These are phyloP conservation scores for Dendronephthya gigantea DNA, from an alignment of 64 coral and sea anemone species.

Conservation along the genomic window DNA sequence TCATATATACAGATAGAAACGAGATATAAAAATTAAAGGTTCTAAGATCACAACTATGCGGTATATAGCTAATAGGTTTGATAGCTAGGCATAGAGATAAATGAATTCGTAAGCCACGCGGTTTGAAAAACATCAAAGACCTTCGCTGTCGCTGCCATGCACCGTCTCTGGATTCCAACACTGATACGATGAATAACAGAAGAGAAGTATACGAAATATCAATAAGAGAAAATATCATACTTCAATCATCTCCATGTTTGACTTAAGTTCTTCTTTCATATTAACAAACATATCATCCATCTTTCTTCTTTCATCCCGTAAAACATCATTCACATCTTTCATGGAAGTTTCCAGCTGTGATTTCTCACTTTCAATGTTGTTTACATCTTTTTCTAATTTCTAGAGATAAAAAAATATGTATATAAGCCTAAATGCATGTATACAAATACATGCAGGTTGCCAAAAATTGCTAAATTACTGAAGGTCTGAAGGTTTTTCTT, in stretches of 20 bases:
- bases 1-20: too few species aligned
- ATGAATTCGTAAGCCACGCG: too few species aligned
- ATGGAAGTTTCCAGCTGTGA: not conserved
- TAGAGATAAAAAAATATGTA: not conserved
- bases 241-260: not conserved
- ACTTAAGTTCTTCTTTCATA: conserved; percentile 10
- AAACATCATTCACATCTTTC: conserved; percentile 11
- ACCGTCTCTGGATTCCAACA: too few species aligned
- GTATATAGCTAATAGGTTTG: too few species aligned
- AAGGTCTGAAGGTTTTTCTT: too few species aligned
- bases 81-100: too few species aligned
- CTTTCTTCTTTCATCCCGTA: not conserved
- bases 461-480: not conserved
- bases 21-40: too few species aligned
- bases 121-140: too few species aligned
- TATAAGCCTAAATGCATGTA: too few species aligned
- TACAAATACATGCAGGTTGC: not conserved
- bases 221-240: not conserved
- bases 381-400: not conserved
- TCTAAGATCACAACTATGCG: too few species aligned
- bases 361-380: not conserved
- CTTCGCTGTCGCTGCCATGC: too few species aligned
- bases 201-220: not conserved
- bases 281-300: conserved; percentile 11
- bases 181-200: not conserved